phyloP scores from a whole-genome alignment of 2,888 invertebrate species.

The Apeira syringaria region DNA sequence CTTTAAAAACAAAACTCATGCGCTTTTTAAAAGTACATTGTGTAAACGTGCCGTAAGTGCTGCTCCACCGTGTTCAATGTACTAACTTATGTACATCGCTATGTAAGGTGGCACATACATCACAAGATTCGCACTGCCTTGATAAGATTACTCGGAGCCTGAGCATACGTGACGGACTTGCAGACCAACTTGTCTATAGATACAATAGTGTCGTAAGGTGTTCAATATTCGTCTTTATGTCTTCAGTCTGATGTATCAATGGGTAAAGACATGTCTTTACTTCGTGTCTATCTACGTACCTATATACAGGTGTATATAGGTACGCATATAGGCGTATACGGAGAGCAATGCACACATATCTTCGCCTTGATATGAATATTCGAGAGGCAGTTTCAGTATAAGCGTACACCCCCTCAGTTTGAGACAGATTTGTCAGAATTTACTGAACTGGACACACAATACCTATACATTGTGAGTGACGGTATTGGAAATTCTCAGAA shows the following conservation, averaged over 20 bases:
- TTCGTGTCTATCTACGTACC: too few relatives aligned
- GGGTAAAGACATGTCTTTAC: too few relatives aligned
- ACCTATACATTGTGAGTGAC: slow-evolving; percentile 5
- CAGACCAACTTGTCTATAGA: slow-evolving; percentile 20
- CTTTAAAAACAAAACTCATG: too few relatives aligned
- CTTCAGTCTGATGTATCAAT: slow-evolving; percentile 1
- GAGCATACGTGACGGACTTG: slow-evolving; percentile 27
- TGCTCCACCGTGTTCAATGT: slow-evolving; percentile 22
- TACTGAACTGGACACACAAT: slow-evolving; percentile 20
- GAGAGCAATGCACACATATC: neutral
- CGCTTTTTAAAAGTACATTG: too few relatives aligned
- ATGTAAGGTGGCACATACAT: slow-evolving; percentile 23
- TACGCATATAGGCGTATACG: neutral
- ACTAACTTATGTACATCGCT: slow-evolving; percentile 16
- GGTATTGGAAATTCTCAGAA: slow-evolving; percentile 8
- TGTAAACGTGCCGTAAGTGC: too few relatives aligned
- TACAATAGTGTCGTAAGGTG: slow-evolving; percentile 12
- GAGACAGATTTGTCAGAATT: slow-evolving; percentile 18
- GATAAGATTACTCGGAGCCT: slow-evolving; percentile 28
- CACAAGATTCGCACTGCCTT: slow-evolving; percentile 15
- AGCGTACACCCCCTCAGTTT: slow-evolving; percentile 4
- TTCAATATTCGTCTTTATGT: slow-evolving; percentile 12
- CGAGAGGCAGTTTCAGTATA: slow-evolving; percentile 5
- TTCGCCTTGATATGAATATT: slow-evolving; percentile 3
- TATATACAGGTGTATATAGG: too few relatives aligned